Base-by-base conservation (phyloP, 2,888 invertebrate genomes). In the Lasioglossum villosulum region DNA sequence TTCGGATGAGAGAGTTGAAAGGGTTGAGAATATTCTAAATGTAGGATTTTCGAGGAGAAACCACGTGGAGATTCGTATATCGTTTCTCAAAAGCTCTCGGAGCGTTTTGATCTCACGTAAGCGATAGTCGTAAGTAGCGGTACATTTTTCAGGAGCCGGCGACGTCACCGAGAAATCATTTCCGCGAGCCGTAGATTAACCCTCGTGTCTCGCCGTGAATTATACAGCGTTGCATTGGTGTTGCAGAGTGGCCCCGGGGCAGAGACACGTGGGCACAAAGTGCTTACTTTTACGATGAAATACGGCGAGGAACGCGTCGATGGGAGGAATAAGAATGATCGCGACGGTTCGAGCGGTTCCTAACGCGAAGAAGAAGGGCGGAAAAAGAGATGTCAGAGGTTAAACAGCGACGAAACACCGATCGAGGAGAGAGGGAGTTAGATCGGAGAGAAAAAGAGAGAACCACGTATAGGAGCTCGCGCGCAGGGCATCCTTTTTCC, bases 401-500 rank as follows among this genome's bases (percentile, higher is more conserved):
- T 16, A 52, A 72, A 19, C 73, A 8, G n/a, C 56, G 66, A 30
- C 42, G 52, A 63, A 70, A 68, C 45, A 23, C 19, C 30, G 19
- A 70, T 56, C 37, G 78, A 71, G 34, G 34, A 66, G 66, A 37
- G 16, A 30, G 16, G 2, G 30, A 30, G n/a, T 4, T 1, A 12
- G 27, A 56, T 5, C 16, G 4, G n/a, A 56, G n/a, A 27, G 59
- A 27, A 3, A 59, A n/a, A 59, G 27, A 59, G 59, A 59, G 14
- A 59, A 8, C 19, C 19, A 8, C 4, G 56, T 45, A 68, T 59
- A 79, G 68, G 82, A 71, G 68, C n/a, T 72, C 42, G 77, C 30
- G 14, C 45, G 39, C 27, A 66, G 68, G 72, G 77, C 81, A 74
- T 88, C 72, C 75, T 83, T 83, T 86, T 86, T 76, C 83, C 83